Base-by-base conservation (phyloP, 2,113 vertebrate genomes). In the Eupsittula cactorum region DNA sequence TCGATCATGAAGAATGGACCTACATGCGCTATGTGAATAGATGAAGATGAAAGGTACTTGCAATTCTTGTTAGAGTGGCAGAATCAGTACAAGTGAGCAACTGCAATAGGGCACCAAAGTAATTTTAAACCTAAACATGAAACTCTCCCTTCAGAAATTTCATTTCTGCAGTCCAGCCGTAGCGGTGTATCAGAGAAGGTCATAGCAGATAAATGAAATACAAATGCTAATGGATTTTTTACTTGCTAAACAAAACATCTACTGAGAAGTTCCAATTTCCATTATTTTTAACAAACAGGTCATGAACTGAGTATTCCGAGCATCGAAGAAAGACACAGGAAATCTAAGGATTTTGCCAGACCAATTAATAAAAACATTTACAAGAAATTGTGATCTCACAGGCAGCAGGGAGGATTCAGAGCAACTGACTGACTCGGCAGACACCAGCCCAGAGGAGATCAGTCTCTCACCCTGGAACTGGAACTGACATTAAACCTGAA, bases 371-470 rank as follows among this genome's bases (percentile, higher is more conserved):
- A 92, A 93, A 95, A 86, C 80, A 90, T 92, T 94, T 96, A 93
- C 92, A 92, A 96, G 93, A 96, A 97, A 85, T 2, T 53, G 57
- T 92, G 91, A 91, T 90, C 92, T 93, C 87, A 88, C 21, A 52
- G 77, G 25, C 60, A 93, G 52, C 75, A 78, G 82, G 57, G 73
- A 96, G 69, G 84, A 47, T 44, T 86, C 64, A 88, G 69, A 92
- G 60, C 62, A 85, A 82, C 35, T 47, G 31, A 90, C 39, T 62
- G 86, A 50, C 44, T 67, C 50, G 6, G 20, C 11, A 64, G 74
- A 63, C 50, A 78, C 39, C 21, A 64, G 52, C 23, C 47, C 14
- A 5, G 73, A 70, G 23, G 53, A 81, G 67, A 69, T 37, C 14
- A 62, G 69, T 23, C 49, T 63, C 80, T 89, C 19, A 1, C 4